phyloP scores from a whole-genome alignment of 2,888 invertebrate species.

The Zonitis immaculata region DNA sequence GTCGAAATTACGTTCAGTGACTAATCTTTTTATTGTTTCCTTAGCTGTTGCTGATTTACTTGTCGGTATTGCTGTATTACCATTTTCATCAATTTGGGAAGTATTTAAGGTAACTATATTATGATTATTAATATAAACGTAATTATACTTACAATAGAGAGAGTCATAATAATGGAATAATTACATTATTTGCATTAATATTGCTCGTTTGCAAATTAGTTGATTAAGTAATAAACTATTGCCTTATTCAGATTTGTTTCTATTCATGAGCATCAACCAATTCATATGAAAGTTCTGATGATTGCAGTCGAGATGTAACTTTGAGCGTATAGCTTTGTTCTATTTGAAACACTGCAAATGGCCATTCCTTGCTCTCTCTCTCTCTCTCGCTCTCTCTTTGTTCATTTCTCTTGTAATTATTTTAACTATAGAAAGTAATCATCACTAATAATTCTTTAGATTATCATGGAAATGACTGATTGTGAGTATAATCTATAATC shows the following conservation, averaged over 20 bases:
- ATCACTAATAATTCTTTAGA: too few species aligned
- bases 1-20: conserved; percentile 88
- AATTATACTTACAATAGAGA: neutral
- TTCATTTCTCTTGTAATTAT: neutral
- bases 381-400: too few species aligned
- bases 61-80: conserved; percentile 92
- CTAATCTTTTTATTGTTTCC: conserved; percentile 95
- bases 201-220: neutral
- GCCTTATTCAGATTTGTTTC: neutral
- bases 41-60: conserved; percentile 93
- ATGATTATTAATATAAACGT: neutral
- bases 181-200: neutral
- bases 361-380: too few species aligned
- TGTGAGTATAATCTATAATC: neutral
- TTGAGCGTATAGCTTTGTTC: neutral
- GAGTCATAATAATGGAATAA: neutral
- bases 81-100: conserved; percentile 93
- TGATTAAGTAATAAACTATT: neutral
- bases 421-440: too few species aligned
- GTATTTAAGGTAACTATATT: conserved; percentile 67
- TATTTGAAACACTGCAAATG: neutral
- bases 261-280: neutral
- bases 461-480: too few species aligned
- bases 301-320: neutral
- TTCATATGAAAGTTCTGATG: neutral